Evolutionary conservation across 2,888 invertebrate species (phyloP), one percentile per base, ranked within the genome.

Genomic region (Orchestes rusci): DNA sequence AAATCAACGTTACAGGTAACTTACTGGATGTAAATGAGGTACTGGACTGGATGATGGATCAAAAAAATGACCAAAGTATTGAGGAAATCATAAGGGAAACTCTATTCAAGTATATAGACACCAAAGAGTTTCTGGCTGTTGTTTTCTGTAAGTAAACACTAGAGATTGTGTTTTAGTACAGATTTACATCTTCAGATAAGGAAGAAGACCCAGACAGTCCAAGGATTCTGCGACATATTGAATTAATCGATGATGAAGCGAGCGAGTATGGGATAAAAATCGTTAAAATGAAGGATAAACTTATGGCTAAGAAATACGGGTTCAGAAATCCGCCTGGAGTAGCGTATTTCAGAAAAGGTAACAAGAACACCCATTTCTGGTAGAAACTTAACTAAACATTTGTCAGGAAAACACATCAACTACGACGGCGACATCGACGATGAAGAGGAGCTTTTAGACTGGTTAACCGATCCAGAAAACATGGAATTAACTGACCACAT

Each of bases 301-400:
- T 93, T 20, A 93, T 93, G 89, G 92, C 91, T 2, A 93, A 93
- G 65, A 93, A 93, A 63, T 93, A 88, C 65, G 92, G 92, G 1
- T 90, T 78, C 61, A 75, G 92, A 47, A 84, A 88, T 65, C 89
- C 90, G 16, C 93, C 93, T 0, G 93, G 92, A 4, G 80, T 93
- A 4, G 88, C 89, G 1, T 91, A 91, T 64, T 93, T 93, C 71
- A 77, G 92, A 42, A 90, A 91, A 68, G 86, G 74, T 49, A 29
- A 19, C 10, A 3, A 5, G 15, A 20, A 20, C n/a, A 13, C 7
- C 15, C 13, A 36, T 36, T 18, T 18, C 12, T 2, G 7, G 8
- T 20, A 2, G 16, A 2, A 36, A 10, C 8, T 10, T 2, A 4
- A 2, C 13, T 10, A 20, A 20, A 16, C n/a, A 7, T 31, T 12